phyloP scores from a whole-genome alignment of 2,888 invertebrate species.

The Ophioninae sp. region DNA sequence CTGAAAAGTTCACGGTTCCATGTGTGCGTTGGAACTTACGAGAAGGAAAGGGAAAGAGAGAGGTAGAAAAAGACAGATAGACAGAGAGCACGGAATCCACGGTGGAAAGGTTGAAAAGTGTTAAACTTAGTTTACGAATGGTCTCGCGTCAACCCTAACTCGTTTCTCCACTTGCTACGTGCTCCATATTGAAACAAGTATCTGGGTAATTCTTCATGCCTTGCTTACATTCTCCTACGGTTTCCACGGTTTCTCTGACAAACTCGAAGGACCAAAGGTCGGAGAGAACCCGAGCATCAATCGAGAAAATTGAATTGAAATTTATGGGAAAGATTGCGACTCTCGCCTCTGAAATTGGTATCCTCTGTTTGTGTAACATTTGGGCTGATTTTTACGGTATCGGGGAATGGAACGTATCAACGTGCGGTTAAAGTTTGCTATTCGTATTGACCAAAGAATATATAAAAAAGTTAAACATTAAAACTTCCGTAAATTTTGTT shows the following conservation, averaged over 20 bases:
- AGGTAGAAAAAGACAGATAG: background rate
- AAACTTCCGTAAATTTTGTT: background rate
- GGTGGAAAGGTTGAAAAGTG: slow-evolving; percentile 4
- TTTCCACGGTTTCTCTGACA: slow-evolving; percentile 11
- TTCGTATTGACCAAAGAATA: background rate
- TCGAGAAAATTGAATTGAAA: slow-evolving; percentile 44
- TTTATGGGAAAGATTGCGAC: slow-evolving; percentile 26
- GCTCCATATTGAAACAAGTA: slow-evolving; percentile 40
- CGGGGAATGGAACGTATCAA: background rate
- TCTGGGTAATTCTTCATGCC: slow-evolving; percentile 45
- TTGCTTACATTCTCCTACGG: slow-evolving; percentile 4
- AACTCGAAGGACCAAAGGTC: background rate
- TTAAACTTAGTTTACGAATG: slow-evolving; percentile 28
- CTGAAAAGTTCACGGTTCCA: slow-evolving; percentile 27
- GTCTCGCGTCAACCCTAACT: slow-evolving; percentile 44
- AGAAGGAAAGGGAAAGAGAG: background rate
- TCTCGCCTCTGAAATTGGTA: slow-evolving; percentile 3
- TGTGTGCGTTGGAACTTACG: background rate
- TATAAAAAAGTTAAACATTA: background rate
- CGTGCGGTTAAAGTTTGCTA: background rate
- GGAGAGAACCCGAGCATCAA: slow-evolving; percentile 10
- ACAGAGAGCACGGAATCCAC: background rate
- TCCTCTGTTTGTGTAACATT: background rate
- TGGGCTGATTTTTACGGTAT: background rate
- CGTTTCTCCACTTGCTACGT: slow-evolving; percentile 32